A percentile compares a stretch with the other conserved stretches of the same genome.
phyloP scores from a whole-genome alignment of 2,888 invertebrate genomes.

The Synanthedon tipuliformis region DNA sequence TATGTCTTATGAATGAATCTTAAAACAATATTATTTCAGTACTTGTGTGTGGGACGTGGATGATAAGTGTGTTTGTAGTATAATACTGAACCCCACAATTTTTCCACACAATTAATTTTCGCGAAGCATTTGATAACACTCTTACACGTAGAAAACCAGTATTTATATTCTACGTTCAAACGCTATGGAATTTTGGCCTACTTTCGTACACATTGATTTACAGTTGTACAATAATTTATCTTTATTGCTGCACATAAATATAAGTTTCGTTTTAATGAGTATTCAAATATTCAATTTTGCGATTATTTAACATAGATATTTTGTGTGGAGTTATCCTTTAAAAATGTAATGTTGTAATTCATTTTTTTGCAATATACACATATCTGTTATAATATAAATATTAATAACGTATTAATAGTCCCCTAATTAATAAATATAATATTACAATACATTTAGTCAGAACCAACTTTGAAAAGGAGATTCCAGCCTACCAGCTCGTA shows the following conservation, averaged over 20 bases:
- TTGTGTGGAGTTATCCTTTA: no score
- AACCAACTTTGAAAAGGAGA: no score
- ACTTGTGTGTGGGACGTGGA: conserved; percentile 7
- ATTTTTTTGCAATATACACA: no score
- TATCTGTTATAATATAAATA: no score
- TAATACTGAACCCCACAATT: conserved; percentile 24
- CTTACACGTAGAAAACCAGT: conserved; percentile 21
- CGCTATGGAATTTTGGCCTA: background rate
- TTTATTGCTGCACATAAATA: background rate
- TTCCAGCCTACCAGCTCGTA: no score
- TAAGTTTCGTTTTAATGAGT: background rate
- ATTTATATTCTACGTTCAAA: conserved; percentile 18
- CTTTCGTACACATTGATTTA: background rate
- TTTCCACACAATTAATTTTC: conserved; percentile 41
- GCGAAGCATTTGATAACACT: conserved; percentile 40
- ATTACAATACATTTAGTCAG: no score
- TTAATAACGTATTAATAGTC: no score
- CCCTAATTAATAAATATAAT: no score
- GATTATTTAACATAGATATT: no score
- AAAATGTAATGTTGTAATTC: no score
- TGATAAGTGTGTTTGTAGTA: conserved; percentile 30
- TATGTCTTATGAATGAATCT: background rate
- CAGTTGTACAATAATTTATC: background rate
- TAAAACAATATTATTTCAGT: background rate
- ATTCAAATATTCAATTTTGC: no score